Conservation (phyloP, 2,113 vertebrate genomes). For the Fulmarus glacialis region DNA sequence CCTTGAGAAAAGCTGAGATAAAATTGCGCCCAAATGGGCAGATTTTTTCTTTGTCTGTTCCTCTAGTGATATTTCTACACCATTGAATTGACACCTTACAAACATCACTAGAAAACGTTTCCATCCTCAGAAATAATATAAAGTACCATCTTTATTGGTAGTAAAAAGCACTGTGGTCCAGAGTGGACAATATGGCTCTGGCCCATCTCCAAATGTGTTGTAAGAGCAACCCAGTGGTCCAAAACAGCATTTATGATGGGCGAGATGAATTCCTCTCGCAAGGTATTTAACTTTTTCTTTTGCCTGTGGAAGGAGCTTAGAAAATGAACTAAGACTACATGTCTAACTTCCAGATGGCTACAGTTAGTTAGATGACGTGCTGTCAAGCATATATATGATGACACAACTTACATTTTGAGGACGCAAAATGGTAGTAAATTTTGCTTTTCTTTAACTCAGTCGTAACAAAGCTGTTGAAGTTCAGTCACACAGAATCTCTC, state of each 20-base stretch:
- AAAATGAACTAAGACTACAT: neutral
- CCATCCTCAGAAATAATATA: neutral
- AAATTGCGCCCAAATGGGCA: neutral
- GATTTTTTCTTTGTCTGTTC: neutral
- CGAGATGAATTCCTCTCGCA: neutral
- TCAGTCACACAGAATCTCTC: neutral
- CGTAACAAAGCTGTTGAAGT: neutral
- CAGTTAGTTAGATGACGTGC: neutral
- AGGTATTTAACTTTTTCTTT: neutral
- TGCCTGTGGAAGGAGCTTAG: neutral
- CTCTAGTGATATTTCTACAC: neutral
- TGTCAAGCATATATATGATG: neutral
- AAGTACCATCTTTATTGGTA: neutral
- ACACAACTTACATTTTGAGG: neutral
- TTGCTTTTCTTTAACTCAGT: neutral
- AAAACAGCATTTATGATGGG: neutral
- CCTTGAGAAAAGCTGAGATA: neutral
- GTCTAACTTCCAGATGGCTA: neutral
- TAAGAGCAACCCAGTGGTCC: neutral
- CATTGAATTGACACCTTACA: neutral
- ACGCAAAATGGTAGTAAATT: neutral
- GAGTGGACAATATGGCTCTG: neutral
- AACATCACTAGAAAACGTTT: neutral
- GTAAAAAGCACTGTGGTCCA: neutral
- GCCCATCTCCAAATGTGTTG: neutral